Percentiles rank a stretch among this genome's conserved stretches.
These are phyloP conservation scores for Steinernema hermaphroditum DNA, from an alignment of 2,888 invertebrate genomes.

Conservation along the genomic window DNA sequence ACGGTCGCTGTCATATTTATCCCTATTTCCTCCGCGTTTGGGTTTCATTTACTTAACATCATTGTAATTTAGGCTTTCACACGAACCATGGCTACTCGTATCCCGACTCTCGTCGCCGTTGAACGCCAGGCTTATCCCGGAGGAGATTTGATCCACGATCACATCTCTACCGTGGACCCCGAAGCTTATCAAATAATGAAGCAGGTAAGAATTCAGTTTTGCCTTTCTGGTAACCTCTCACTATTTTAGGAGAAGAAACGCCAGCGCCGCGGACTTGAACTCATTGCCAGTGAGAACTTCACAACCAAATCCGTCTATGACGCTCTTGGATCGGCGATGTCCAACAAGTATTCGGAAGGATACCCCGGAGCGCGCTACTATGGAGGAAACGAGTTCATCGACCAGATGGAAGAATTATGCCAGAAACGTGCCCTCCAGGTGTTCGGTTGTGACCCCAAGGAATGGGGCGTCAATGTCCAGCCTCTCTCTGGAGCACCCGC, in stretches of 20 bases:
- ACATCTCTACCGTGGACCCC: conserved; percentile 78
- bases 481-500: conserved; percentile 92
- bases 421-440: conserved; percentile 81
- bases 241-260: conserved; percentile 77
- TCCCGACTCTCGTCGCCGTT: conserved; percentile 27
- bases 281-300: conserved; percentile 88
- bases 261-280: conserved; percentile 83
- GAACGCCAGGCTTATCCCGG: conserved; percentile 46
- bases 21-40: too few relatives aligned
- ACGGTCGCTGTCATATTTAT: too few relatives aligned
- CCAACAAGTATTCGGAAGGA: conserved; percentile 73
- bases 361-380: conserved; percentile 78
- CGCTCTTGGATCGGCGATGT: conserved; percentile 71
- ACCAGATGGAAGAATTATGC: conserved; percentile 85
- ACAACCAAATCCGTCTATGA: conserved; percentile 69
- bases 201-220: conserved; percentile 70
- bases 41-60: too few relatives aligned
- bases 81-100: not conserved
- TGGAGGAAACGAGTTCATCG: conserved; percentile 93
- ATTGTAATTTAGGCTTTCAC: not conserved
- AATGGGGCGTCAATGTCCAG: conserved; percentile 95
- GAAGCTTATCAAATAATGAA: conserved; percentile 81
- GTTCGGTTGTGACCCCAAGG: conserved; percentile 78
- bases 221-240: not conserved
- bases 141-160: conserved; percentile 56